These are phyloP conservation scores for Echinometra lucunter DNA, from an alignment of 53 echinoderm and acorn worm species.

Conservation along the genomic window DNA sequence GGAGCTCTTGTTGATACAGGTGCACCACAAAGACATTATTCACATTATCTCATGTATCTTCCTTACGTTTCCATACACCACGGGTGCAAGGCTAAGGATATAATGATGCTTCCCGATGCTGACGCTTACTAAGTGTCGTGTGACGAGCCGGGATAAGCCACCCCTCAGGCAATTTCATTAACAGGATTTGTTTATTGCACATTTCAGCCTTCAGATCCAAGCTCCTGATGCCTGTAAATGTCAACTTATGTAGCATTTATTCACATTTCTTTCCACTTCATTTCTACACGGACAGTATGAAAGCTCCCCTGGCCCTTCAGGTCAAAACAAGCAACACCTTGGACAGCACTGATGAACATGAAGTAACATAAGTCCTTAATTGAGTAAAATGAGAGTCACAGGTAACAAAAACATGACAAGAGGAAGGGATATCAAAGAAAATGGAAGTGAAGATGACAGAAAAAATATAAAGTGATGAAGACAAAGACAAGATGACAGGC, in stretches of 20 bases:
- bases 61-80: slow-evolving; percentile 4
- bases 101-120: slow-evolving; percentile 37
- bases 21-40: not conserved
- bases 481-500: too few species aligned
- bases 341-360: not conserved
- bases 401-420: not conserved
- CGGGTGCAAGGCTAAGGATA: not conserved
- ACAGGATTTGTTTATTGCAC: slow-evolving; percentile 59
- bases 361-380: not conserved
- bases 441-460: not conserved
- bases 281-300: not conserved
- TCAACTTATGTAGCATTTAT: slow-evolving; percentile 50
- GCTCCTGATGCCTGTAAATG: slow-evolving; percentile 35
- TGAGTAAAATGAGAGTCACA: not conserved
- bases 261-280: slow-evolving; percentile 50
- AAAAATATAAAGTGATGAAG: too few species aligned
- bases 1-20: slow-evolving; percentile 56
- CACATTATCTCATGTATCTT: slow-evolving; percentile 15
- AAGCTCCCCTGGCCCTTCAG: not conserved
- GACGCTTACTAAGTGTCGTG: slow-evolving; percentile 39
- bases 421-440: not conserved
- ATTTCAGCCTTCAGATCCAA: slow-evolving; percentile 37
- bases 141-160: slow-evolving; percentile 13
- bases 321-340: slow-evolving; percentile 24
- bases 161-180: slow-evolving; percentile 61